A percentile compares a stretch with the other conserved stretches of the same genome.
phyloP scores from a whole-genome alignment of 2,888 invertebrate genomes.

The Eupithecia pulchellata region DNA sequence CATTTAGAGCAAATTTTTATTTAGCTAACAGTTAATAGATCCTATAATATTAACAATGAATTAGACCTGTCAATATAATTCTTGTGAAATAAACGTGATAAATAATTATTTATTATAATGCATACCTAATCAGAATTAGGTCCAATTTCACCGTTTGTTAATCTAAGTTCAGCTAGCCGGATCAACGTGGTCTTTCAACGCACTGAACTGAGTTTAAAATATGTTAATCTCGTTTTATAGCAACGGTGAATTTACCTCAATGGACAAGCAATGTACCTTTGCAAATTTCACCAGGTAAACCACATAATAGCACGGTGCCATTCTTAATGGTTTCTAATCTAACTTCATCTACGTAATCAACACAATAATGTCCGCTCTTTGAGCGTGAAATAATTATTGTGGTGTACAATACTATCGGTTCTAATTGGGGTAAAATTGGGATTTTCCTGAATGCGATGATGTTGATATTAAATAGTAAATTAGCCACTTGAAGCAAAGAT shows the following conservation, averaged over 20 bases:
- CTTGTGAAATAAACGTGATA: too few relatives aligned
- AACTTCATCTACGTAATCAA: neutral
- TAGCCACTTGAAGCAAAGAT: neutral
- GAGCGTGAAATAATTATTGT: neutral
- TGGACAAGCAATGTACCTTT: neutral
- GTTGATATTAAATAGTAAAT: neutral
- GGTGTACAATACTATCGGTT: constrained; percentile 13
- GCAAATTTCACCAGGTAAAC: constrained; percentile 5
- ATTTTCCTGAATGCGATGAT: constrained; percentile 1
- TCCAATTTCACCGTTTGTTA: too few relatives aligned
- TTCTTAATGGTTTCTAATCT: constrained; percentile 6
- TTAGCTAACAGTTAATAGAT: neutral
- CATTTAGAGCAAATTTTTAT: neutral
- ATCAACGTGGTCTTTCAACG: too few relatives aligned
- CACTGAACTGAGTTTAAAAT: too few relatives aligned
- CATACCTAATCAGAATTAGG: neutral
- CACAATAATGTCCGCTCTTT: neutral
- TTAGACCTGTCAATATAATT: neutral
- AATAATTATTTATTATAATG: too few relatives aligned
- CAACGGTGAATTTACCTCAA: neutral
- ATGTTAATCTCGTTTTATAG: too few relatives aligned
- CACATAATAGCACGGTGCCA: constrained; percentile 2
- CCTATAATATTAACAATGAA: neutral
- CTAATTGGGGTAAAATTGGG: neutral
- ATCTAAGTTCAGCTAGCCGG: too few relatives aligned